A percentile compares a stretch with the other conserved stretches of the same genome.
Evolutionary conservation across 2,888 invertebrate genomes (phyloP).

Genomic region (Habrosyne pyritoides): DNA sequence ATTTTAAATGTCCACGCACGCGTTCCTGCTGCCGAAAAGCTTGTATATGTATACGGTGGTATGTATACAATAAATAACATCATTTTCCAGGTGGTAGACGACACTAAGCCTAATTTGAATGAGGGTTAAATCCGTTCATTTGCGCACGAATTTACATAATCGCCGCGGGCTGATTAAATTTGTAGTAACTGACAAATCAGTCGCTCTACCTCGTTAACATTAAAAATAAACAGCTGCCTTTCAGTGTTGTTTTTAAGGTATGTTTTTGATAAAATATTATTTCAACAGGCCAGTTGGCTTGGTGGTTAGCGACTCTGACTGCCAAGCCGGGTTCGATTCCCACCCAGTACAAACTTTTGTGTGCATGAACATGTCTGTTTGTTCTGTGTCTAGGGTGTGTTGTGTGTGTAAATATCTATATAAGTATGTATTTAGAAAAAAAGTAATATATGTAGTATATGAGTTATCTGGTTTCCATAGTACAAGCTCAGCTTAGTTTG

Average conservation of each 20-base stretch:
- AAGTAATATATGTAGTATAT: too few relatives aligned
- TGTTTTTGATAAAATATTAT: background rate
- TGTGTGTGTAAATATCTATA: too few relatives aligned
- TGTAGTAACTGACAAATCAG: constrained; percentile 48
- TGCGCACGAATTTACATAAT: constrained; percentile 67
- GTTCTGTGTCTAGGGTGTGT: too few relatives aligned
- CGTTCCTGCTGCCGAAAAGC: background rate
- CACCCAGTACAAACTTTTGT: too few relatives aligned
- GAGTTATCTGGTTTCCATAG: too few relatives aligned
- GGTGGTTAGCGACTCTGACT: too few relatives aligned
- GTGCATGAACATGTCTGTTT: too few relatives aligned
- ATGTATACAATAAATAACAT: constrained; percentile 39
- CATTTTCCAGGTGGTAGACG: constrained; percentile 46
- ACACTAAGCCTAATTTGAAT: constrained; percentile 62
- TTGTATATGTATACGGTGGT: constrained; percentile 8
- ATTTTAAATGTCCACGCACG: too few relatives aligned
- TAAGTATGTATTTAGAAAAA: too few relatives aligned
- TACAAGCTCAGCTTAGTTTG: too few relatives aligned
- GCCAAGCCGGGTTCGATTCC: too few relatives aligned
- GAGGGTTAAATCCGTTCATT: constrained; percentile 64
- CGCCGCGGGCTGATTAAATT: constrained; percentile 70
- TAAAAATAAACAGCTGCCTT: background rate
- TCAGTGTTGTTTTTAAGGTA: background rate
- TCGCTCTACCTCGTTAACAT: background rate
- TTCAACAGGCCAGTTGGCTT: too few relatives aligned